Percentiles rank a stretch among this genome's conserved stretches.
Conservation (phyloP, 2,113 vertebrate genomes). For the Aythya baeri region DNA sequence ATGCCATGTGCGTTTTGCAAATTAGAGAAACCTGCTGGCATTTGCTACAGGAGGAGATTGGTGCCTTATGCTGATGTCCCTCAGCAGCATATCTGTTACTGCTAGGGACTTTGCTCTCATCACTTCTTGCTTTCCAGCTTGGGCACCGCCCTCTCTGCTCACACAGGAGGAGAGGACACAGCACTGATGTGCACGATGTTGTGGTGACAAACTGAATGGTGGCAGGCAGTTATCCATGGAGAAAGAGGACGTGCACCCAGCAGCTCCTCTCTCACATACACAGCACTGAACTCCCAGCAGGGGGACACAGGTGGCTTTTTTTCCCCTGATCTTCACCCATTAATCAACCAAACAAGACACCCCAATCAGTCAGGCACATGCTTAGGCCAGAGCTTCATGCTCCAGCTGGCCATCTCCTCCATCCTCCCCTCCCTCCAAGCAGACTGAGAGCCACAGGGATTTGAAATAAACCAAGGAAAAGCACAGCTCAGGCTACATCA, state of each 20-base stretch:
- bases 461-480: neutral
- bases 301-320: neutral
- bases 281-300: neutral
- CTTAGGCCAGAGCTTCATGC: neutral
- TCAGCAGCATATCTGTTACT: neutral
- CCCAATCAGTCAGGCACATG: accelerated
- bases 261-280: accelerated
- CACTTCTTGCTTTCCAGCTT: neutral
- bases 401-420: neutral
- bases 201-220: accelerated
- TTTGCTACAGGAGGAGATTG: neutral
- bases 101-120: accelerated
- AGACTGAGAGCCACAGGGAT: neutral
- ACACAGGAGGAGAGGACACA: neutral
- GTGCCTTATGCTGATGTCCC: neutral
- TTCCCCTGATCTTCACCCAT: neutral
- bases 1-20: accelerated
- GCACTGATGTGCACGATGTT: accelerated
- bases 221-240: neutral
- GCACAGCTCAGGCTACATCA: neutral
- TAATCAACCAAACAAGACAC: neutral
- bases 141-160: neutral
- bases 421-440: neutral
- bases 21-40: neutral
- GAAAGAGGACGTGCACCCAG: neutral